Evolutionary conservation across 2,888 invertebrate genomes (phyloP).

Genomic region (Polyommatus icarus): DNA sequence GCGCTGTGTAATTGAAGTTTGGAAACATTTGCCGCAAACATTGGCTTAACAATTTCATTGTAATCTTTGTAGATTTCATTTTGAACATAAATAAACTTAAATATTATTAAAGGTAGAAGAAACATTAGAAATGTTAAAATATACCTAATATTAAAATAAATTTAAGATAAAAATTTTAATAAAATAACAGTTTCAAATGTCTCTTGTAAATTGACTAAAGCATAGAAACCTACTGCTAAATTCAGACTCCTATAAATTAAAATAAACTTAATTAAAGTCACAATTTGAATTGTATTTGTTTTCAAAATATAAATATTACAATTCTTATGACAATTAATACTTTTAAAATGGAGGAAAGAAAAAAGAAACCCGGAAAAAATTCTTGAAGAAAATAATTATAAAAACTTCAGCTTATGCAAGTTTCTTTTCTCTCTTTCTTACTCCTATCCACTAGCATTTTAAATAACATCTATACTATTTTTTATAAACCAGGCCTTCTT

Average conservation of each 20-base stretch:
- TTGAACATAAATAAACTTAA: not conserved
- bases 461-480: not conserved
- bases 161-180: not conserved
- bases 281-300: not conserved
- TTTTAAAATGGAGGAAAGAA: not conserved
- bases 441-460: not conserved
- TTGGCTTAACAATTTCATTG: not conserved
- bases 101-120: not conserved
- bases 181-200: not conserved
- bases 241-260: not conserved
- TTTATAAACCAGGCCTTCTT: not conserved
- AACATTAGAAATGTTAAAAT: not conserved
- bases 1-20: slow-evolving; percentile 16
- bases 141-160: not conserved
- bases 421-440: not conserved
- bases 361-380: not conserved
- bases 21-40: not conserved
- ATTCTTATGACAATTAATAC: not conserved
- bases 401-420: not conserved
- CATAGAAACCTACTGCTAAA: slow-evolving; percentile 15
- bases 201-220: not conserved
- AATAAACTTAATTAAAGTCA: slow-evolving; percentile 16
- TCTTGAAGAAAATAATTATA: not conserved
- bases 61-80: not conserved
- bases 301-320: slow-evolving; percentile 25